phyloP scores from a whole-genome alignment of 2,113 vertebrate genomes.

The Pachycephala philippinensis region DNA sequence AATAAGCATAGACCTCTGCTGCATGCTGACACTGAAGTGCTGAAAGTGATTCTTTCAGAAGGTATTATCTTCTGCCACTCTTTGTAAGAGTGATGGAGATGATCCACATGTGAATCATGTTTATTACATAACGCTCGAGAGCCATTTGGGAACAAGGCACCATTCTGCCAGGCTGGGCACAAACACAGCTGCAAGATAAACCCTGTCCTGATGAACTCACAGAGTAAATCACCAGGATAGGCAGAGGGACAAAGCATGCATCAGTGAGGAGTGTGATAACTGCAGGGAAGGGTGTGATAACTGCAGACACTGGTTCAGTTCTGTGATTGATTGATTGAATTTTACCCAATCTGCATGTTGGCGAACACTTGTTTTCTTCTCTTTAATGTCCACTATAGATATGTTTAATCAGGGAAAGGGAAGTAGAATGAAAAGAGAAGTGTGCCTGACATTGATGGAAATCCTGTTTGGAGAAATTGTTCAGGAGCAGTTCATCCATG shows the following conservation, averaged over 20 bases:
- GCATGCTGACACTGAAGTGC: background rate
- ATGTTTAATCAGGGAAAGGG: slow-evolving; percentile 45
- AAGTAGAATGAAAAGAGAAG: slow-evolving; percentile 50
- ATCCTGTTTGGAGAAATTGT: slow-evolving; percentile 68
- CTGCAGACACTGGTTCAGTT: background rate
- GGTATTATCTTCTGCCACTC: background rate
- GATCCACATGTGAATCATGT: background rate
- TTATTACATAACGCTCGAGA: background rate
- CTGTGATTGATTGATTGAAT: background rate
- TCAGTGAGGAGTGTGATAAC: background rate
- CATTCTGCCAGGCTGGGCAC: background rate
- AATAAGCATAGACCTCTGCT: background rate
- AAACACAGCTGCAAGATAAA: background rate
- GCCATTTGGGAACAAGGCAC: background rate
- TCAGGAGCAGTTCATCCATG: slow-evolving; percentile 70
- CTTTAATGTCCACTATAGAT: slow-evolving; percentile 50
- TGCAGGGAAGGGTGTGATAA: background rate
- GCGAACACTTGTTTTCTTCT: slow-evolving; percentile 11
- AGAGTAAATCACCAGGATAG: background rate
- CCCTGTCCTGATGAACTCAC: background rate
- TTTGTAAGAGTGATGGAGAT: background rate
- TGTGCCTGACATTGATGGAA: slow-evolving; percentile 62
- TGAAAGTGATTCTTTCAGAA: background rate
- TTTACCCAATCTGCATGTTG: background rate
- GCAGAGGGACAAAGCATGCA: background rate